phyloP scores from a whole-genome alignment of 92 coral and sea anemone species.

The Porites cylindrica region DNA sequence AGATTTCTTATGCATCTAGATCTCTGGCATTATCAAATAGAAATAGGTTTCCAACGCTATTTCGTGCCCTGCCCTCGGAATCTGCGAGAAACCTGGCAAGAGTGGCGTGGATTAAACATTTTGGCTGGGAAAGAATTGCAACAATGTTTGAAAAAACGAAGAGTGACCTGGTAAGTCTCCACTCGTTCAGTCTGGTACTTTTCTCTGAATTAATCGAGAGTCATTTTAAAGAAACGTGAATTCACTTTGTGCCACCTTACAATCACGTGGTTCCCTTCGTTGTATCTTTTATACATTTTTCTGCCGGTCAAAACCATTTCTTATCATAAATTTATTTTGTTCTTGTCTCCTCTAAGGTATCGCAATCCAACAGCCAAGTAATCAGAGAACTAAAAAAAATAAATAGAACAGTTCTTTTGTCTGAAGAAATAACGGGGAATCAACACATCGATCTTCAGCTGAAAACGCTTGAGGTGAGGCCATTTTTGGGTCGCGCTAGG shows the following conservation, averaged over 20 bases:
- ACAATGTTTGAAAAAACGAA: conserved; percentile 83
- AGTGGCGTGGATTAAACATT: conserved; percentile 82
- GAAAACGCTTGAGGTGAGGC: conserved; percentile 73
- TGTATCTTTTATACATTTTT: too few relatives aligned
- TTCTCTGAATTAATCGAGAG: too few relatives aligned
- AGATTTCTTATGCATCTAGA: conserved; percentile 94
- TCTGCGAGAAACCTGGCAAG: conserved; percentile 93
- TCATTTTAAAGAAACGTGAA: too few relatives aligned
- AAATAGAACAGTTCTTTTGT: conserved; percentile 76
- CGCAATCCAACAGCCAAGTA: conserved; percentile 82
- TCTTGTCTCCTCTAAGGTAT: conserved; percentile 6
- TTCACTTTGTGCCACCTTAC: too few relatives aligned
- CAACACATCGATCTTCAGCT: conserved; percentile 83
- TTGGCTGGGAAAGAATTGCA: conserved; percentile 91
- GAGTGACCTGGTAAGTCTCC: conserved; percentile 76
- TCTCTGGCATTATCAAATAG: conserved; percentile 87
- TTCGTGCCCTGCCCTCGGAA: conserved; percentile 92
- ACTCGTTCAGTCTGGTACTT: too few relatives aligned
- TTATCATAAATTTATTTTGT: too few relatives aligned
- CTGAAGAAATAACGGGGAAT: conserved; percentile 72
- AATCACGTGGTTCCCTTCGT: too few relatives aligned
- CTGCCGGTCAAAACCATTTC: too few relatives aligned
- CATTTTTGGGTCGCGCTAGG: background rate
- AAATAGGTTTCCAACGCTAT: conserved; percentile 84
- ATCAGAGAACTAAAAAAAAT: conserved; percentile 73